A percentile compares a stretch with the other conserved stretches of the same genome.
phyloP scores from a whole-genome alignment of 1,140 invertebrate genomes.

The Whitmania pigra region DNA sequence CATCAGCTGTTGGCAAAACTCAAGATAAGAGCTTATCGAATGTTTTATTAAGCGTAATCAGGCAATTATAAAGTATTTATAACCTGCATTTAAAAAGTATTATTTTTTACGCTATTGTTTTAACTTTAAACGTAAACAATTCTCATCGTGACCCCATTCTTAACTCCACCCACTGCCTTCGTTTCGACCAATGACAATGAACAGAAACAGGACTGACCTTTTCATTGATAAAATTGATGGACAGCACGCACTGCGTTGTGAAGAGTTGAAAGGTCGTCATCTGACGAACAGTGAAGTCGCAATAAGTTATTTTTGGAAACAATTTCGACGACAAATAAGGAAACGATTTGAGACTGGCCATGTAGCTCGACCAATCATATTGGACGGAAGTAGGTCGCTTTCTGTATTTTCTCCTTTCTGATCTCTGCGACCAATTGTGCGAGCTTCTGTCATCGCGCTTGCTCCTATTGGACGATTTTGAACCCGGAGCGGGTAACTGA shows the following conservation, averaged over 20 bases:
- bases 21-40: too few species aligned
- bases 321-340: not conserved
- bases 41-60: too few species aligned
- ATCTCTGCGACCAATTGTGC: not conserved
- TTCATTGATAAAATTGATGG: slow-evolving; percentile 6
- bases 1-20: too few species aligned
- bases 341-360: not conserved
- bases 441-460: not conserved
- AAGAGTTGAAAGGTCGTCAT: not conserved
- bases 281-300: not conserved
- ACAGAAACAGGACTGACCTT: not conserved
- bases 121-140: too few species aligned
- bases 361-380: too few species aligned
- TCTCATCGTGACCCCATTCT: too few species aligned
- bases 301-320: not conserved
- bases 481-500: not conserved
- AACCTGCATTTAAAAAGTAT: too few species aligned
- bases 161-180: too few species aligned
- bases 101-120: too few species aligned
- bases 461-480: not conserved
- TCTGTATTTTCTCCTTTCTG: not conserved
- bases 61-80: too few species aligned
- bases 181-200: too few species aligned
- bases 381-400: not conserved
- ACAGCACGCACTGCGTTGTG: not conserved